Evolutionary conservation across 2,888 invertebrate species (phyloP), one percentile per base, ranked within the genome.

Genomic region (Caenorhabditis afra): DNA sequence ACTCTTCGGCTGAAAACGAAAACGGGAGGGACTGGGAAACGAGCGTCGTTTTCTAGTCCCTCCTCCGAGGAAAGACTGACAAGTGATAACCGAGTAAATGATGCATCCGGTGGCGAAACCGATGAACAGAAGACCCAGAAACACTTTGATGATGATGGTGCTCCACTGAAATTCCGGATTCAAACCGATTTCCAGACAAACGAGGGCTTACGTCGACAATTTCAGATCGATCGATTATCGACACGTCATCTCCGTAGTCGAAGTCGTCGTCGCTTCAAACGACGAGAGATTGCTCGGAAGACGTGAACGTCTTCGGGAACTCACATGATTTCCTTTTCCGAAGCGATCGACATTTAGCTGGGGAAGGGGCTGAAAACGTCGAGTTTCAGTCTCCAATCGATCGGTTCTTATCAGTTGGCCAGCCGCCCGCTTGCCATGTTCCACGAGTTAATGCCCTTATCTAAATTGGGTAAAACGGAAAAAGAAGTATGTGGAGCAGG

Each of bases 91-190:
- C 3, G 80, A 75, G 47, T 80, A 80, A 22, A 80, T 76, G 55
- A 80, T 80, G 47, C 80, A 80, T 52, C 75, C 80, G 14, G 62
- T 62, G 1, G 75, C 80, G 39, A 80, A 80, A 20, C 80, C 70
- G 39, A 75, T 80, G 49, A 80, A 80, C 14, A 76, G 5, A 10
- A 80, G 64, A 14, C 80, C 80, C 16, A 80, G 53, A 39, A 18
- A 61, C 4, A 80, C 18, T 71, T 80, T 80, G 45, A 80, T 66
- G 1, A 75, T 55, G 4, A 80, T 66, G 4, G 71, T 66, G 41
- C 71, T 66, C 75, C 74, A 75, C 74, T 79, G 65, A 47, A 71
- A 64, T 7, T 3, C 41, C 29, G 29, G 29, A 29, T 29, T 29
- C 4, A 29, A 29, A 29, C 29, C n/a, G n/a, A n/a, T n/a, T n/a